Conservation (phyloP, 2,797 vertebrate species). For the Nannoperca obscura region DNA sequence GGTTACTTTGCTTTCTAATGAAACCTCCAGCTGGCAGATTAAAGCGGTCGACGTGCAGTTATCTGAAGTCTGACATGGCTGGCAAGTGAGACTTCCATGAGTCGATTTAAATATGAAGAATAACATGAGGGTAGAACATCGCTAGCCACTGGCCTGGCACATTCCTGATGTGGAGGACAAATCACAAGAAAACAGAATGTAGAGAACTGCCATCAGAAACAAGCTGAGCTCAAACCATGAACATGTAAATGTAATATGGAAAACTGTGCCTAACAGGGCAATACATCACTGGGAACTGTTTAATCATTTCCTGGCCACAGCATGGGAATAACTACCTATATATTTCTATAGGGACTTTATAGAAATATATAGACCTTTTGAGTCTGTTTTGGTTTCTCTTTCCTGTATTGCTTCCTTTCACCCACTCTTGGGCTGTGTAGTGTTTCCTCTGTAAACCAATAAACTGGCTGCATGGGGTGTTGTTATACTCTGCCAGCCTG, state of each 20-base stretch:
- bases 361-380: too few species aligned
- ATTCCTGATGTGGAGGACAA: not conserved
- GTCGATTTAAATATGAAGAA: slow-evolving; percentile 21
- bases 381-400: slow-evolving; percentile 43
- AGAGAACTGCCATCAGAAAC: not conserved
- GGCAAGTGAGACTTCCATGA: not conserved
- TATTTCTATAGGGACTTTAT: not conserved
- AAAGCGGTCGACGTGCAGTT: not conserved
- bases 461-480: slow-evolving; percentile 25
- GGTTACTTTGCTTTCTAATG: not conserved
- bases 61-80: not conserved
- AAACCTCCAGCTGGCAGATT: slow-evolving; percentile 5
- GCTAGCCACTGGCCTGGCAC: not conserved
- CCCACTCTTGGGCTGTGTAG: slow-evolving; percentile 45
- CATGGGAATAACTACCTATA: not conserved
- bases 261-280: slow-evolving; percentile 14
- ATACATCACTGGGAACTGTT: slow-evolving; percentile 8
- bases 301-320: slow-evolving; percentile 12
- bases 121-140: not conserved
- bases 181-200: not conserved
- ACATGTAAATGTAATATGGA: slow-evolving; percentile 1
- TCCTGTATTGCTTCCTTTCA: slow-evolving; percentile 64
- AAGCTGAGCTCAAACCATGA: not conserved
- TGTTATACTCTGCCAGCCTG: slow-evolving; percentile 13
- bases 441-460: slow-evolving; percentile 64